Percentiles rank a stretch among this genome's conserved stretches.
phyloP scores from a whole-genome alignment of 2,888 invertebrate species.

The Rhorus exstirpatorius region DNA sequence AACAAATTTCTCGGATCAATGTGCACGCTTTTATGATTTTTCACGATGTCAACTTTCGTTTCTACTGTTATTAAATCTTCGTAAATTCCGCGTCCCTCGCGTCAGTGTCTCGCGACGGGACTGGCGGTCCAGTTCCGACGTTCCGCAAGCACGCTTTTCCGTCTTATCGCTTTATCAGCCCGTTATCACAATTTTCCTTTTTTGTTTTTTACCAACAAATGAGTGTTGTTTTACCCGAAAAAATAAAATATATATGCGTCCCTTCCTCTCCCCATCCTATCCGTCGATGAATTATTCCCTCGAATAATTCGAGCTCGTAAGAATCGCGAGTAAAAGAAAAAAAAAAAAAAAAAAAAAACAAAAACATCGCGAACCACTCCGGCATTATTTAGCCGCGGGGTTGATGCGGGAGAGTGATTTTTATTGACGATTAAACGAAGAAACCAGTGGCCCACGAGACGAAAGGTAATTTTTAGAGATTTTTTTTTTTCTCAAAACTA shows the following conservation, averaged over 20 bases:
- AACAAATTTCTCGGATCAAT: not conserved
- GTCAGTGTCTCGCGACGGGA: conserved; percentile 16
- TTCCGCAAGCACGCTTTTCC: conserved; percentile 4
- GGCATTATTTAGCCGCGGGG: conserved; percentile 29
- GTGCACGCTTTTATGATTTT: not conserved
- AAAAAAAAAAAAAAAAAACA: conserved; percentile 16
- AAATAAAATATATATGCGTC: not conserved
- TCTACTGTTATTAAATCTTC: conserved; percentile 33
- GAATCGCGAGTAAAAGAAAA: conserved; percentile 15
- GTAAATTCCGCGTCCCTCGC: conserved; percentile 63
- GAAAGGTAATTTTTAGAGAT: not conserved
- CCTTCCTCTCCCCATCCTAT: not conserved
- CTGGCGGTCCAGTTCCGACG: conserved; percentile 42
- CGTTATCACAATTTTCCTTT: conserved; percentile 6
- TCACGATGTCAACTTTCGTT: conserved; percentile 2
- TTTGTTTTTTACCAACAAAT: not conserved
- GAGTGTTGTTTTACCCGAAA: not conserved
- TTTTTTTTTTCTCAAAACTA: not conserved
- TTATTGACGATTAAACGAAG: not conserved
- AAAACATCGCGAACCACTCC: conserved; percentile 27
- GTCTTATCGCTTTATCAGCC: conserved; percentile 4
- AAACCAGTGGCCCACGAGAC: not conserved
- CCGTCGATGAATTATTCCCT: not conserved
- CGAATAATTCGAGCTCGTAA: not conserved
- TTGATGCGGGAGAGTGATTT: not conserved